Percentiles rank a stretch among this genome's conserved stretches.
Evolutionary conservation across 2,113 vertebrate species (phyloP).

Genomic region (Alethe castanea): DNA sequence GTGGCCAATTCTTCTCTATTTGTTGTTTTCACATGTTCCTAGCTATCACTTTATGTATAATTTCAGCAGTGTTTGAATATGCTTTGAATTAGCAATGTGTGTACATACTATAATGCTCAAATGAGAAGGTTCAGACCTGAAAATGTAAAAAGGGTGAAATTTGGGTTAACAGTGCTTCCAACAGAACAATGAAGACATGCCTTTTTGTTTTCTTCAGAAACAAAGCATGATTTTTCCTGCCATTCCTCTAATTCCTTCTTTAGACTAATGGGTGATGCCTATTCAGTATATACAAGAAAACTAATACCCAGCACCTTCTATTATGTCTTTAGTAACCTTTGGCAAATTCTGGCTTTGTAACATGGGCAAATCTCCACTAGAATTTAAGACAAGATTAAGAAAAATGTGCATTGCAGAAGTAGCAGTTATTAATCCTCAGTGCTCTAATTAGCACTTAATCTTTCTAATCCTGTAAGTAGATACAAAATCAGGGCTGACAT

Average conservation of each 20-base stretch:
- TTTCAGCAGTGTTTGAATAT: background rate
- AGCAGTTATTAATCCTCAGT: constrained; percentile 20
- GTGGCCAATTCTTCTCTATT: background rate
- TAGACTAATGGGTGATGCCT: background rate
- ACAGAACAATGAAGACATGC: background rate
- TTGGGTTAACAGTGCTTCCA: background rate
- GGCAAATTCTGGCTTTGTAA: constrained; percentile 30
- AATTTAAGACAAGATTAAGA: constrained; percentile 45
- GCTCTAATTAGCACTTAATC: constrained; percentile 39
- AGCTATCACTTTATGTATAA: background rate
- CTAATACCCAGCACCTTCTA: background rate
- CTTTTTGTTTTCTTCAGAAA: background rate
- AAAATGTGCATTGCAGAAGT: constrained; percentile 36
- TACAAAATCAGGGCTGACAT: constrained; percentile 33
- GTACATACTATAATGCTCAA: background rate
- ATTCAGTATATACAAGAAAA: background rate
- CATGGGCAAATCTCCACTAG: background rate
- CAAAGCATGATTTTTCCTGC: background rate
- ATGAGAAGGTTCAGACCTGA: background rate
- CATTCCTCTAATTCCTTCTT: background rate
- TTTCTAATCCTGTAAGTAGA: constrained; percentile 51
- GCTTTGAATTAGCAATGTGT: background rate
- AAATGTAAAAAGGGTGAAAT: background rate
- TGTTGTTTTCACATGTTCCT: background rate
- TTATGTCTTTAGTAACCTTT: background rate